phyloP scores from a whole-genome alignment of 2,113 vertebrate species.

The Engystomops pustulosus region DNA sequence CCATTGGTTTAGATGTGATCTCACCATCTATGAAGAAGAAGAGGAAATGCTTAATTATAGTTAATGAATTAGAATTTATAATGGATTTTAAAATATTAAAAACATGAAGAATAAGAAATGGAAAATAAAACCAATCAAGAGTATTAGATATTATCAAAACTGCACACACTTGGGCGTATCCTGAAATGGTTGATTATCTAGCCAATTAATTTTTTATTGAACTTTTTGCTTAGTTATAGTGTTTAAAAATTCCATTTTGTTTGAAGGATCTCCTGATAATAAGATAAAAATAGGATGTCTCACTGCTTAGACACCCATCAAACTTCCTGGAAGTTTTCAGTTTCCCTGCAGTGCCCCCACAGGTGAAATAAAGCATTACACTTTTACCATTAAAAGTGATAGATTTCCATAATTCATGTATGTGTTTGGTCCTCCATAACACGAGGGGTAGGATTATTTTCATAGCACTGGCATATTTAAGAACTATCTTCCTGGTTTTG shows the following conservation, averaged over 20 bases:
- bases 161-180: background rate
- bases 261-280: background rate
- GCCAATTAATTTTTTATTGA: background rate
- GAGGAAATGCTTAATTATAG: background rate
- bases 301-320: background rate
- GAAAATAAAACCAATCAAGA: background rate
- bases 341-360: background rate
- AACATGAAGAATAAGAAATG: background rate
- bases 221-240: background rate
- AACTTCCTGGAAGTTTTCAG: background rate
- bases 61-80: background rate
- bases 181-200: background rate
- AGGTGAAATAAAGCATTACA: background rate
- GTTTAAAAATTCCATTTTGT: background rate
- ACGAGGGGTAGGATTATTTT: background rate
- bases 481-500: background rate
- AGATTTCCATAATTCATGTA: no score
- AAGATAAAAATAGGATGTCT: background rate
- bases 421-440: no score
- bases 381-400: background rate
- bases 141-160: background rate
- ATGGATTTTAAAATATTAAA: background rate
- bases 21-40: conserved; percentile 86
- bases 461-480: background rate
- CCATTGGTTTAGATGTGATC: conserved; percentile 98